A percentile compares a stretch with the other conserved stretches of the same genome.
phyloP scores from a whole-genome alignment of 1,140 invertebrate genomes.

The Pseudobourletiella spinata region DNA sequence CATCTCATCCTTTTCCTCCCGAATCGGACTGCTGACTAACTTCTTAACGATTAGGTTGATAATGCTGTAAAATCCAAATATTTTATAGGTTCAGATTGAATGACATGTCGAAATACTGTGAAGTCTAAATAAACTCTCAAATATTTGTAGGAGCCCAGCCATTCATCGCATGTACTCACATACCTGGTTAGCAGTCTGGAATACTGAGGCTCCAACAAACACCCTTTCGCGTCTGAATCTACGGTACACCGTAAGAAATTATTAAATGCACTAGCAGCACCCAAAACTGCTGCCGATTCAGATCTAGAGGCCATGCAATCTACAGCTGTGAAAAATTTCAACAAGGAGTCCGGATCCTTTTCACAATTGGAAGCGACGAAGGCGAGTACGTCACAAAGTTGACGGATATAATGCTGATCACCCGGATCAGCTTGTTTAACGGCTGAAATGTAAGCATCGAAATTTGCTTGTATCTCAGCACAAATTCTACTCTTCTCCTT shows the following conservation, averaged over 20 bases:
- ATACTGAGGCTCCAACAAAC: neutral
- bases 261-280: constrained; percentile 3
- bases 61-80: constrained; percentile 21
- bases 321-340: constrained; percentile 16
- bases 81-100: too few relatives aligned
- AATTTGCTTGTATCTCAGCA: constrained; percentile 11
- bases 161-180: too few relatives aligned
- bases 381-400: constrained; percentile 19
- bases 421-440: neutral
- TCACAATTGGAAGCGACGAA: neutral
- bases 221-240: neutral
- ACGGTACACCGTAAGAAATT: constrained; percentile 16
- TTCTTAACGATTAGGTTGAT: constrained; percentile 18
- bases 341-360: constrained; percentile 11
- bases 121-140: too few relatives aligned
- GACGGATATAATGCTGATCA: constrained; percentile 19
- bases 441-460: neutral
- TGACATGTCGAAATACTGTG: too few relatives aligned
- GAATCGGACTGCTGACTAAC: constrained; percentile 10
- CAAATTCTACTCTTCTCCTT: constrained; percentile 15
- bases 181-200: neutral
- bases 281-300: constrained; percentile 21
- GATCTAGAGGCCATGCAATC: constrained; percentile 10
- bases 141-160: too few relatives aligned
- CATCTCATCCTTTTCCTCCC: constrained; percentile 25